These are phyloP conservation scores for Zaprionus taronus DNA, from an alignment of 1,140 invertebrate genomes.

Conservation along the genomic window DNA sequence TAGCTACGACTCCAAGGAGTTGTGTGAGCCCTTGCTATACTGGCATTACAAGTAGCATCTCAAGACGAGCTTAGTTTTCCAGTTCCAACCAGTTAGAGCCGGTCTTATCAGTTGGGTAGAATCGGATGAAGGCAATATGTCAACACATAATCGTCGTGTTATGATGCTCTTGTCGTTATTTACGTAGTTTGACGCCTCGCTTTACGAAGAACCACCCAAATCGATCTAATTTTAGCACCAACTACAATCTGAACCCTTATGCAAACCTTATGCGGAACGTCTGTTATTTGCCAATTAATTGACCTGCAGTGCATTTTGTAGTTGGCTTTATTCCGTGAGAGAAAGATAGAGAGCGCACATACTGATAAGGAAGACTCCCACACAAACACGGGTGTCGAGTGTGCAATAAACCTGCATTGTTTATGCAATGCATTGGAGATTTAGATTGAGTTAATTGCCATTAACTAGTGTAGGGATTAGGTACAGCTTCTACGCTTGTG, in stretches of 20 bases:
- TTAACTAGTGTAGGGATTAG: constrained; percentile 52
- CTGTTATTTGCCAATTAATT: constrained; percentile 3
- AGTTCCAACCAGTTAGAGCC: constrained; percentile 49
- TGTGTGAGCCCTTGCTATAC: neutral
- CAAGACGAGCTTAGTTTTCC: constrained; percentile 54
- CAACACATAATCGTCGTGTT: constrained; percentile 41
- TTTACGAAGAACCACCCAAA: constrained; percentile 49
- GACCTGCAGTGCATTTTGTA: neutral
- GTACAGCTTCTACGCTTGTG: constrained; percentile 7
- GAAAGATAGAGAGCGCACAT: neutral
- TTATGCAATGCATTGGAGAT: constrained; percentile 63
- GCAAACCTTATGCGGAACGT: neutral
- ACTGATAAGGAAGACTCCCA: neutral
- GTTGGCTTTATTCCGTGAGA: neutral
- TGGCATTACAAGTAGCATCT: neutral
- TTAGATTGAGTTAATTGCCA: constrained; percentile 52
- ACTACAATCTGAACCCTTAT: constrained; percentile 8
- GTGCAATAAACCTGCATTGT: constrained; percentile 24
- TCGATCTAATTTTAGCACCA: constrained; percentile 44
- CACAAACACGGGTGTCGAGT: neutral
- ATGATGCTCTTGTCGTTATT: constrained; percentile 43
- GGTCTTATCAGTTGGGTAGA: constrained; percentile 65
- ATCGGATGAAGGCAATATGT: constrained; percentile 51
- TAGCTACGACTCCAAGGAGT: neutral
- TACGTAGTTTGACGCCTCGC: constrained; percentile 22